A percentile compares a stretch with the other conserved stretches of the same genome.
Evolutionary conservation across 2,888 invertebrate genomes (phyloP).

Genomic region (Idaea aversata): DNA sequence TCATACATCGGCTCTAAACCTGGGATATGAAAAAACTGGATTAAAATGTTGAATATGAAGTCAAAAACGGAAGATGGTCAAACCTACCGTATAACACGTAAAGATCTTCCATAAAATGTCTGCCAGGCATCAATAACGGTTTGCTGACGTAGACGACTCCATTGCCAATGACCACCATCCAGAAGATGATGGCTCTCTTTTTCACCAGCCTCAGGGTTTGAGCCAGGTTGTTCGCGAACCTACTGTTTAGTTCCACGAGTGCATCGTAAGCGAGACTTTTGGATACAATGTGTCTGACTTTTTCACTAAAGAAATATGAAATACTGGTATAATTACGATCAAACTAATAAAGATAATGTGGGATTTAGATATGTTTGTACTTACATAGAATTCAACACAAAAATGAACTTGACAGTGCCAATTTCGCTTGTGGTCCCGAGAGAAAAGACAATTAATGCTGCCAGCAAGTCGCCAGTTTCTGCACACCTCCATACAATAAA

Average conservation of each 20-base stretch:
- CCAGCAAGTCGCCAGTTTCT: slow-evolving; percentile 40
- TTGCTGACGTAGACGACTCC: slow-evolving; percentile 35
- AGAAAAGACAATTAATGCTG: slow-evolving; percentile 47
- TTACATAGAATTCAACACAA: slow-evolving; percentile 45
- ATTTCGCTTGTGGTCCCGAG: slow-evolving; percentile 49
- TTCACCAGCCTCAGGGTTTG: slow-evolving; percentile 42
- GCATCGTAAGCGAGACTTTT: slow-evolving; percentile 39
- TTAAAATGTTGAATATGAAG: neutral
- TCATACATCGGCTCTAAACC: slow-evolving; percentile 54
- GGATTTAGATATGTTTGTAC: slow-evolving; percentile 10
- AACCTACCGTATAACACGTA: slow-evolving; percentile 40
- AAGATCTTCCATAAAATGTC: slow-evolving; percentile 44
- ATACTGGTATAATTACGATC: neutral
- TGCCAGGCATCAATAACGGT: slow-evolving; percentile 44
- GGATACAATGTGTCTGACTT: slow-evolving; percentile 36
- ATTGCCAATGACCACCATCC: slow-evolving; percentile 41
- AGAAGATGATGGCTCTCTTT: slow-evolving; percentile 43
- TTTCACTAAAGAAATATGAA: slow-evolving; percentile 29
- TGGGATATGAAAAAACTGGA: slow-evolving; percentile 21
- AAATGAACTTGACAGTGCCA: slow-evolving; percentile 45
- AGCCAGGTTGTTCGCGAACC: slow-evolving; percentile 39
- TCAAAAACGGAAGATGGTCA: neutral
- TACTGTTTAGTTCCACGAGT: slow-evolving; percentile 28
- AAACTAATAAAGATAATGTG: neutral
- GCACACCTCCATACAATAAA: slow-evolving; percentile 44